Evolutionary conservation across 53 echinoderm and acorn worm species (phyloP).

Genomic region (Stichopus horrens): DNA sequence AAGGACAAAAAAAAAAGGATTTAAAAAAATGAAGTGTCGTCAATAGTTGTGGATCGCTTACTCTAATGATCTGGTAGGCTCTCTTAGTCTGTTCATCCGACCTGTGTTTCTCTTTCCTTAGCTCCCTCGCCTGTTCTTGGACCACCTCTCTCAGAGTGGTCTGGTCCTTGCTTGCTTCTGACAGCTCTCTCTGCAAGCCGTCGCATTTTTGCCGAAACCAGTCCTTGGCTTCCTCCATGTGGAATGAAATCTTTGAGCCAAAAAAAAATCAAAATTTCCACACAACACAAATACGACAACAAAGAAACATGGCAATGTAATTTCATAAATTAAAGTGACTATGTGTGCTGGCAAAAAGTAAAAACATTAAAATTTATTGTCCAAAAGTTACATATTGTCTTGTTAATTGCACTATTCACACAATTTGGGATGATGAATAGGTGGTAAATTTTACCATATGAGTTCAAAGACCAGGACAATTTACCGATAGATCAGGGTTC

Average conservation of each 20-base stretch:
- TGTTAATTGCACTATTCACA: not conserved
- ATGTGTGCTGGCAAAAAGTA: no score
- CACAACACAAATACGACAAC: not conserved
- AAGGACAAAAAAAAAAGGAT: no score
- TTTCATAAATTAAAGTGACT: not conserved
- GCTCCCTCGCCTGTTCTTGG: slow-evolving; percentile 60
- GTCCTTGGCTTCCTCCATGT: slow-evolving; percentile 78
- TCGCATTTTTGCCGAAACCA: slow-evolving; percentile 75
- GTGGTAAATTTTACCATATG: no score
- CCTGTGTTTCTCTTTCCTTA: slow-evolving; percentile 60
- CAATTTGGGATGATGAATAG: no score
- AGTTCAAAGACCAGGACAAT: no score
- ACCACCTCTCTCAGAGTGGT: slow-evolving; percentile 57
- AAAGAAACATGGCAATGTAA: not conserved
- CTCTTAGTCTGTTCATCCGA: slow-evolving; percentile 63
- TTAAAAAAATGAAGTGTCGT: no score
- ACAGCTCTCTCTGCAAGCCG: slow-evolving; percentile 65
- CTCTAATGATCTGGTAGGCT: slow-evolving; percentile 78
- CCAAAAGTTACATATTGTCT: not conserved
- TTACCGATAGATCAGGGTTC: no score
- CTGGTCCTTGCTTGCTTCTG: slow-evolving; percentile 57
- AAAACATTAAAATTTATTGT: no score
- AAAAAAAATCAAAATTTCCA: not conserved
- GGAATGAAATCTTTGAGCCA: slow-evolving; percentile 67
- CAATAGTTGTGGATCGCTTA: slow-evolving; percentile 21